Evolutionary conservation across 2,797 vertebrate genomes (phyloP).

Genomic region (Hirundo rustica): DNA sequence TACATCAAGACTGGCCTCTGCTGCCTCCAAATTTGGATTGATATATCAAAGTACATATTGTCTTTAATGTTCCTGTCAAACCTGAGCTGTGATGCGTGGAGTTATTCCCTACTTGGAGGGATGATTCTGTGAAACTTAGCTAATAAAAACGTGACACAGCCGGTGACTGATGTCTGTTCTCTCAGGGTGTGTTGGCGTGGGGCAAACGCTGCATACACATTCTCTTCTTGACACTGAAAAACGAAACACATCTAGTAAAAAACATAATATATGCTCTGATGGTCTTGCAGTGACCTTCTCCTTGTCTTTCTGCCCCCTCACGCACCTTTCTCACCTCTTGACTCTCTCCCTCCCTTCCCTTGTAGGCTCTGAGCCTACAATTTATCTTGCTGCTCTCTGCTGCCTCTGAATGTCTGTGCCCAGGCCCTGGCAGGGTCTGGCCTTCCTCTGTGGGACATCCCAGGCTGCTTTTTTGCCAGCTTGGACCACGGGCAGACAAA

Average conservation of each 20-base stretch:
- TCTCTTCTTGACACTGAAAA: slow-evolving; percentile 28
- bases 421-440: background rate
- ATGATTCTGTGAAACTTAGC: slow-evolving; percentile 4
- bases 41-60: background rate
- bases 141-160: slow-evolving; percentile 26
- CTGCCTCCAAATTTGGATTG: background rate
- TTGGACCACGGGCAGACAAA: background rate
- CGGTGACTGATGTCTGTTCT: slow-evolving; percentile 1
- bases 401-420: background rate
- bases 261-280: background rate
- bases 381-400: background rate
- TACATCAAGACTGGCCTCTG: background rate
- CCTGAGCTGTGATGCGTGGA: slow-evolving; percentile 15
- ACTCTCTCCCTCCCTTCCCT: background rate
- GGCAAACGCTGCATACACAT: background rate
- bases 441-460: background rate
- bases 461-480: background rate
- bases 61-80: slow-evolving; percentile 53
- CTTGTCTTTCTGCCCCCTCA: background rate
- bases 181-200: background rate
- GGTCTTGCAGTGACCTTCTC: background rate
- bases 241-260: background rate
- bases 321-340: background rate
- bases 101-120: slow-evolving; percentile 15
- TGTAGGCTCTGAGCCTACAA: background rate